Percentiles rank a stretch among this genome's conserved stretches.
These are phyloP conservation scores for Engystomops pustulosus DNA, from an alignment of 2,113 vertebrate genomes.

Conservation along the genomic window DNA sequence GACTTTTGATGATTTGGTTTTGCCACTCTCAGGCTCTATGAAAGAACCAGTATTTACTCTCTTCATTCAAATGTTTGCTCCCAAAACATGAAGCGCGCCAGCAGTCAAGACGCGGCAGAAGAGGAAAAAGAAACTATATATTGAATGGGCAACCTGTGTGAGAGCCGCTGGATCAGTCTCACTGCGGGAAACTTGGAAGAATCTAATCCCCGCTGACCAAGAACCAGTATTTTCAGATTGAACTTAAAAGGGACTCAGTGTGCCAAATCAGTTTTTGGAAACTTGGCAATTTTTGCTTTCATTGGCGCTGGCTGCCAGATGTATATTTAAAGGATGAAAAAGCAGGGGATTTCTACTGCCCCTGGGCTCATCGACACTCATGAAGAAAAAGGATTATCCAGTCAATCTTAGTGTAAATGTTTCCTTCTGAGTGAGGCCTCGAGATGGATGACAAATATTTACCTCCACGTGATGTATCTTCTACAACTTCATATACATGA, in stretches of 20 bases:
- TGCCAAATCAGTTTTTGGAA: slow-evolving; percentile 57
- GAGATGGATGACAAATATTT: slow-evolving; percentile 16
- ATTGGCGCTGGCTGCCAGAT: slow-evolving; percentile 45
- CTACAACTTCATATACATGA: neutral
- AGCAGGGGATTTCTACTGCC: slow-evolving; percentile 25
- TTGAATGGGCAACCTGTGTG: slow-evolving; percentile 46
- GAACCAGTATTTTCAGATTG: slow-evolving; percentile 36
- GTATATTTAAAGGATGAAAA: slow-evolving; percentile 43
- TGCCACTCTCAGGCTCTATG: neutral
- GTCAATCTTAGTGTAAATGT: neutral
- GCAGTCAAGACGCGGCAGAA: slow-evolving; percentile 1
- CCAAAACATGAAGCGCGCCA: slow-evolving; percentile 29
- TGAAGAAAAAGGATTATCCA: slow-evolving; percentile 40
- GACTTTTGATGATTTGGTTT: slow-evolving; percentile 31
- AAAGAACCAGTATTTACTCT: slow-evolving; percentile 32
- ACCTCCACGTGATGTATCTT: neutral
- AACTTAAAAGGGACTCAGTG: slow-evolving; percentile 38
- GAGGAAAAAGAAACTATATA: slow-evolving; percentile 25
- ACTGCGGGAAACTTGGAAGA: slow-evolving; percentile 47
- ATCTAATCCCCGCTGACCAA: slow-evolving; percentile 32
- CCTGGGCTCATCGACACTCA: slow-evolving; percentile 14
- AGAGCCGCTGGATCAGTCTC: slow-evolving; percentile 27
- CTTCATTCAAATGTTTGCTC: slow-evolving; percentile 39
- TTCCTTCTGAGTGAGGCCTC: neutral
- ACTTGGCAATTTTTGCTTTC: slow-evolving; percentile 42